phyloP scores from a whole-genome alignment of 2,888 invertebrate species.

The Sesia bembeciformis region DNA sequence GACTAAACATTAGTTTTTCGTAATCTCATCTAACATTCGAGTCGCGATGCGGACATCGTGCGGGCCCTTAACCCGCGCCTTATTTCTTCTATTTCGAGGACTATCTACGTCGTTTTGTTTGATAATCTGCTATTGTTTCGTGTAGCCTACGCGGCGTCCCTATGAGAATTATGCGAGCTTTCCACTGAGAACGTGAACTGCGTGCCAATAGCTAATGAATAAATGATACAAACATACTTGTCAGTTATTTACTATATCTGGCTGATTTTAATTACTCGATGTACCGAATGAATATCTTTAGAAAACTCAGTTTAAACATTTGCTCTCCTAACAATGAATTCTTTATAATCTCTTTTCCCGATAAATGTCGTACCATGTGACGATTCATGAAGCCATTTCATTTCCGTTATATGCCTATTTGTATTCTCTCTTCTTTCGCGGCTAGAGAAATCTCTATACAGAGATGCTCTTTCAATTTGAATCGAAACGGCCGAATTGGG shows the following conservation, averaged over 20 bases:
- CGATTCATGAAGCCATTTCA: constrained; percentile 61
- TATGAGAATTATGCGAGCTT: constrained; percentile 68
- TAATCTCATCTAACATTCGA: constrained; percentile 64
- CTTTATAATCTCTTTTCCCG: constrained; percentile 27
- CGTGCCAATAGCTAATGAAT: constrained; percentile 59
- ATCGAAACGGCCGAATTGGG: constrained; percentile 65
- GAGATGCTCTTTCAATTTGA: constrained; percentile 67
- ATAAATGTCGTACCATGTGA: constrained; percentile 39
- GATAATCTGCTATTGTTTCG: constrained; percentile 72
- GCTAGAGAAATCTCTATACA: constrained; percentile 65
- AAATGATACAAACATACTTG: constrained; percentile 22
- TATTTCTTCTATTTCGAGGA: constrained; percentile 58
- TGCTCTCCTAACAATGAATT: constrained; percentile 18
- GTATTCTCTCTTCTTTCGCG: constrained; percentile 59
- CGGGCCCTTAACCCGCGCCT: constrained; percentile 64
- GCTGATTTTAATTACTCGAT: too few species aligned
- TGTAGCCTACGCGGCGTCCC: constrained; percentile 52
- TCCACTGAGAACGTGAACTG: constrained; percentile 63
- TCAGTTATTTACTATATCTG: background rate
- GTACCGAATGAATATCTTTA: too few species aligned
- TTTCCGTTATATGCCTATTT: constrained; percentile 65
- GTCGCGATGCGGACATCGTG: constrained; percentile 57
- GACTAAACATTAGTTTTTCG: constrained; percentile 12
- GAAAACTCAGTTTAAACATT: too few species aligned
- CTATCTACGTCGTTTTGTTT: constrained; percentile 71